Evolutionary conservation across 2,797 vertebrate species (phyloP).

Genomic region (Forpus xanthops): DNA sequence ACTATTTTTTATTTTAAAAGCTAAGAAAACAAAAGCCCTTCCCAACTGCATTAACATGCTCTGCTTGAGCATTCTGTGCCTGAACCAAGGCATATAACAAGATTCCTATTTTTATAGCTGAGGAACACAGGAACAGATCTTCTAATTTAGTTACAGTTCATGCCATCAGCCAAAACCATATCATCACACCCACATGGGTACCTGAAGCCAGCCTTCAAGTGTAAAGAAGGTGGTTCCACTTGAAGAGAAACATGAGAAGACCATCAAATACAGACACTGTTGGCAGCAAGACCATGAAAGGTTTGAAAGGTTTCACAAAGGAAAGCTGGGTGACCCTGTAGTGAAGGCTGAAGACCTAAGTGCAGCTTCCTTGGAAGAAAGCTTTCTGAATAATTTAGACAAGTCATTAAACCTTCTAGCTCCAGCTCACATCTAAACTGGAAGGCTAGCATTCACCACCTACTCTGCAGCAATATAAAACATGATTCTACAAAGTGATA

Average conservation of each 20-base stretch:
- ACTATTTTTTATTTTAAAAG: not conserved
- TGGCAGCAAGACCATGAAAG: not conserved
- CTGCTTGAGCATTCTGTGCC: not conserved
- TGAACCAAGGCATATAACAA: not conserved
- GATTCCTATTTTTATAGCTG: constrained; percentile 36
- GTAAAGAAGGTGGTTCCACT: not conserved
- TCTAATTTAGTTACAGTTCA: constrained; percentile 16
- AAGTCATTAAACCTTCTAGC: not conserved
- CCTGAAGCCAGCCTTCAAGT: constrained; percentile 8
- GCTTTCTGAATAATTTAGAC: not conserved
- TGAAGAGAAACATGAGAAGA: not conserved
- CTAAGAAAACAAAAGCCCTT: not conserved
- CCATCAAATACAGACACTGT: not conserved
- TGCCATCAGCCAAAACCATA: not conserved
- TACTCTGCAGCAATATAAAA: not conserved
- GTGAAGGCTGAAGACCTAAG: not conserved
- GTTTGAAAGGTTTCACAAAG: not conserved
- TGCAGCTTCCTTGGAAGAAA: not conserved
- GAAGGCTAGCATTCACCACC: not conserved
- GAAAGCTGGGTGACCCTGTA: not conserved
- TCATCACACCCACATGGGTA: constrained; percentile 1
- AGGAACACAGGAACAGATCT: constrained; percentile 13
- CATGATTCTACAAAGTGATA: not conserved
- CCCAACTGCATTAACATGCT: not conserved
- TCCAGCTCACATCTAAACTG: not conserved